Conservation (phyloP, 2,113 vertebrate species). For the Pipa parva region DNA sequence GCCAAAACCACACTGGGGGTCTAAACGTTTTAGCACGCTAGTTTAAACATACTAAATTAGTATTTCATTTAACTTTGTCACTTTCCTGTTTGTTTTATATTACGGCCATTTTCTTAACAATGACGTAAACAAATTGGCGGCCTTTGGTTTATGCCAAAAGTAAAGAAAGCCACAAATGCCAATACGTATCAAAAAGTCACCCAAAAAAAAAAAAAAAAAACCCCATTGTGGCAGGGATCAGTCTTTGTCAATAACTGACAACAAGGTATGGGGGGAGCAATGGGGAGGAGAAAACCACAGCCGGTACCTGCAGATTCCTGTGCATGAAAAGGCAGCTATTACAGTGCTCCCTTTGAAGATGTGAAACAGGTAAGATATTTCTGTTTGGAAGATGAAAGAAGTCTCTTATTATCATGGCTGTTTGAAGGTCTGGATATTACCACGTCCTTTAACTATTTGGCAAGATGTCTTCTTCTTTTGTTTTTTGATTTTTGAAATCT, state of each 20-base stretch:
- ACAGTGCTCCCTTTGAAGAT: conserved; percentile 41
- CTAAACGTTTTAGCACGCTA: too few relatives aligned
- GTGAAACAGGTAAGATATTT: conserved; percentile 33
- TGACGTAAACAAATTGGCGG: too few relatives aligned
- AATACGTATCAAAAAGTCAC: conserved; percentile 15
- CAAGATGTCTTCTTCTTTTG: conserved; percentile 14
- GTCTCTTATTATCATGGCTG: conserved; percentile 52
- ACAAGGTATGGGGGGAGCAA: conserved; percentile 32
- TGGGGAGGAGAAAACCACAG: conserved; percentile 39
- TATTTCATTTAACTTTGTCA: too few relatives aligned
- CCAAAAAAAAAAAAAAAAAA: too few relatives aligned
- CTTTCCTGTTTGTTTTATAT: too few relatives aligned
- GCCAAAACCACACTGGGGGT: too few relatives aligned
- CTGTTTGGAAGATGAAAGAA: conserved; percentile 57
- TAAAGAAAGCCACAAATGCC: conserved; percentile 30
- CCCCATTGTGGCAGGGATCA: conserved; percentile 41
- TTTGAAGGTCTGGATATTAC: conserved; percentile 55
- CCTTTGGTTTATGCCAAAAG: conserved; percentile 14
- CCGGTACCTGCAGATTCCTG: conserved; percentile 62
- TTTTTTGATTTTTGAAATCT: conserved; percentile 1
- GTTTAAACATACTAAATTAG: too few relatives aligned
- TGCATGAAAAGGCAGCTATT: conserved; percentile 42
- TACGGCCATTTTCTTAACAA: too few relatives aligned
- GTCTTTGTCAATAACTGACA: conserved; percentile 47
- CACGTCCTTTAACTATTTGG: conserved; percentile 55